phyloP scores from a whole-genome alignment of 2,797 vertebrate genomes.

The Sarcophilus harrisii region DNA sequence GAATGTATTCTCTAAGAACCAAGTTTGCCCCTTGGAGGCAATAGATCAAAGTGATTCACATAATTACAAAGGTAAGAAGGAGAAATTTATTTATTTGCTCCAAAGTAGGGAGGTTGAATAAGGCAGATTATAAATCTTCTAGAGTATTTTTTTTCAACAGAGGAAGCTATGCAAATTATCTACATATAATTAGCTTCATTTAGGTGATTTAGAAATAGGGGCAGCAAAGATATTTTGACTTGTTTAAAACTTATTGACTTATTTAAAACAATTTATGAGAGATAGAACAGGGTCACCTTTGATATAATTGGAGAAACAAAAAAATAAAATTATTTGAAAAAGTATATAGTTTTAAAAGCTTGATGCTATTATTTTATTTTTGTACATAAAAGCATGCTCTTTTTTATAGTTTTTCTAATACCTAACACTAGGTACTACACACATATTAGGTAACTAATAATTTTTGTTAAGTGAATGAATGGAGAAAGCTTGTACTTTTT shows the following conservation, averaged over 20 bases:
- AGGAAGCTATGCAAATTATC: neutral
- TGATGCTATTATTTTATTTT: neutral
- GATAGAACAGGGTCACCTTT: neutral
- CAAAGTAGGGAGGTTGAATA: neutral
- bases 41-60: neutral
- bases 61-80: neutral
- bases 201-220: neutral
- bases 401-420: neutral
- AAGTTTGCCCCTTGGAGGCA: neutral
- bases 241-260: conserved; percentile 69
- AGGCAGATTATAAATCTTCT: neutral
- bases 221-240: conserved; percentile 75
- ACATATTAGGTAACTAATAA: neutral
- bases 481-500: neutral
- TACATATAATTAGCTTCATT: neutral
- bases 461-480: neutral
- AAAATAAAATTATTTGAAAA: neutral
- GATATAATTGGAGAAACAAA: neutral
- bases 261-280: conserved; percentile 72
- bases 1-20: neutral
- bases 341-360: neutral
- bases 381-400: neutral
- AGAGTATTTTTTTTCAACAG: neutral
- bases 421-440: neutral
- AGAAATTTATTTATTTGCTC: neutral